These are phyloP conservation scores for Bombus impatiens DNA, from an alignment of 1,140 invertebrate species.

Conservation along the genomic window DNA sequence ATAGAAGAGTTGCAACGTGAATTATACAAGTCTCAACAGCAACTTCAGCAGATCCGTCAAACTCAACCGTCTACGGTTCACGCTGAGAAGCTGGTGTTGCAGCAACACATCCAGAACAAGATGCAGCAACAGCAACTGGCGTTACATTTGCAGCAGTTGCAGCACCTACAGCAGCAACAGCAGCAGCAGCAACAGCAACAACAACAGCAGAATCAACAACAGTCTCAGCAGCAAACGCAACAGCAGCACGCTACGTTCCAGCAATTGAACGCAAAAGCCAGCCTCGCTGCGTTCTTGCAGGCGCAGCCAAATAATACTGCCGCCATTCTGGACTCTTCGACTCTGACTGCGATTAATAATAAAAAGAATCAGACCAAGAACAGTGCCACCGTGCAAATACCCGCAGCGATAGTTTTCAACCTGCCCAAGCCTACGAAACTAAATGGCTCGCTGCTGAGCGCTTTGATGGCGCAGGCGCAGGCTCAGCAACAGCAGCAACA, in stretches of 20 bases:
- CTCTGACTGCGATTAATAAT: constrained; percentile 80
- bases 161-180: constrained; percentile 81
- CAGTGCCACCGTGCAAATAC: constrained; percentile 78
- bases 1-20: constrained; percentile 95
- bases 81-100: constrained; percentile 84
- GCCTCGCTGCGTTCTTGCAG: constrained; percentile 83
- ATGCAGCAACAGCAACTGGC: constrained; percentile 85
- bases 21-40: constrained; percentile 88
- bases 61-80: constrained; percentile 80
- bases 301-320: constrained; percentile 81
- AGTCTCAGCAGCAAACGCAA: constrained; percentile 74
- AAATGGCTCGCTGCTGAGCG: constrained; percentile 78
- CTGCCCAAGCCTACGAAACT: constrained; percentile 79
- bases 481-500: constrained; percentile 75
- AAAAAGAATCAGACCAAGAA: constrained; percentile 81
- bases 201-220: constrained; percentile 70
- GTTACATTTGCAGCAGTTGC: constrained; percentile 84
- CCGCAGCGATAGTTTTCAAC: constrained; percentile 79
- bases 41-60: constrained; percentile 86
- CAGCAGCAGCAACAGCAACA: constrained; percentile 65
- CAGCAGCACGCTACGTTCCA: constrained; percentile 80
- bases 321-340: constrained; percentile 77
- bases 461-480: constrained; percentile 80
- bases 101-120: constrained; percentile 88
- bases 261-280: constrained; percentile 82